phyloP scores from a whole-genome alignment of 2,113 vertebrate genomes.

The Anarhynchus alexandrinus region DNA sequence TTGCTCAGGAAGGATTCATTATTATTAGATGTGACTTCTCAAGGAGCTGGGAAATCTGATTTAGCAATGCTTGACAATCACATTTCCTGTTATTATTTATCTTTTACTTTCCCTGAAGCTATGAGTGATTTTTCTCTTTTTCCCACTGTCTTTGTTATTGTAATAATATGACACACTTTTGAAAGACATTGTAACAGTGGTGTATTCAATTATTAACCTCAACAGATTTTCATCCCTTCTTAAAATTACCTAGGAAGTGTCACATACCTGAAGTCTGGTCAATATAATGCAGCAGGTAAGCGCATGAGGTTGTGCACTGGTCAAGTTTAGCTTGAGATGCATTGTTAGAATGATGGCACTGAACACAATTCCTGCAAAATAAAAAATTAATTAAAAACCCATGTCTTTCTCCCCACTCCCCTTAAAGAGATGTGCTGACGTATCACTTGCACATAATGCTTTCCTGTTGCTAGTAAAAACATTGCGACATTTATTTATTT shows the following conservation, averaged over 20 bases:
- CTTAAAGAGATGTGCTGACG: background rate
- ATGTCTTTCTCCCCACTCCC: background rate
- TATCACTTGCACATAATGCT: background rate
- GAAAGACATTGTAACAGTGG: background rate
- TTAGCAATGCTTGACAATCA: slow-evolving; percentile 26
- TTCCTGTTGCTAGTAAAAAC: slow-evolving; percentile 32
- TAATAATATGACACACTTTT: background rate
- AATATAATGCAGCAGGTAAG: slow-evolving; percentile 73
- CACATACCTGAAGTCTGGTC: slow-evolving; percentile 81
- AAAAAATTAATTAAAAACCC: slow-evolving; percentile 5
- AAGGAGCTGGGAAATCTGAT: background rate
- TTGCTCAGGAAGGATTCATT: slow-evolving; percentile 19
- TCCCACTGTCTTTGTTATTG: background rate
- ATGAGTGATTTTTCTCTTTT: background rate
- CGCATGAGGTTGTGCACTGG: slow-evolving; percentile 83
- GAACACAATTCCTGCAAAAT: slow-evolving; percentile 83
- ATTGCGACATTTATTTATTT: slow-evolving; percentile 9
- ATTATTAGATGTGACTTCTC: slow-evolving; percentile 28
- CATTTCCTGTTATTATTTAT: slow-evolving; percentile 46
- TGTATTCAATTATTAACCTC: background rate
- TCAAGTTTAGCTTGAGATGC: slow-evolving; percentile 68
- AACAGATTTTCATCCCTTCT: background rate
- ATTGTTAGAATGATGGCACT: slow-evolving; percentile 82
- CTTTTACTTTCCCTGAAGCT: slow-evolving; percentile 34
- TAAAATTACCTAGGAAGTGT: background rate